These are phyloP conservation scores for Pedicia rivosa DNA, from an alignment of 2,888 invertebrate species.

Conservation along the genomic window DNA sequence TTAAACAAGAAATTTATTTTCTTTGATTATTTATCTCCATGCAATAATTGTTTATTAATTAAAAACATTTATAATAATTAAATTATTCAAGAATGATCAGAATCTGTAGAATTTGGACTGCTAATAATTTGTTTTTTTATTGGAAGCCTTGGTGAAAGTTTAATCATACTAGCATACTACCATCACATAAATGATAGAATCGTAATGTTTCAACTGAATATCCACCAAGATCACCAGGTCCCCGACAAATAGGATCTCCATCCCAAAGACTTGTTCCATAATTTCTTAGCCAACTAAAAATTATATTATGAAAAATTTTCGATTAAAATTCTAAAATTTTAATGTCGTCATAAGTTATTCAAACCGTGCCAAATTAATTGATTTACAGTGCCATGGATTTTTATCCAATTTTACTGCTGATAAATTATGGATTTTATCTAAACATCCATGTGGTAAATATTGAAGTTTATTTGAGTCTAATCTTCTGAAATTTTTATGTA, in stretches of 20 bases:
- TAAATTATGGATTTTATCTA: conserved; percentile 38
- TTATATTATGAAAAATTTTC: neutral
- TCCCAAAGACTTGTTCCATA: conserved; percentile 34
- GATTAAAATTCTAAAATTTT: neutral
- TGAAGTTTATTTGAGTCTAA: conserved; percentile 46
- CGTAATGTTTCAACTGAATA: conserved; percentile 33
- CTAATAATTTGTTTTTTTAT: conserved; percentile 24
- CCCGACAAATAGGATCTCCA: conserved; percentile 35
- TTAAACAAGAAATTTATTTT: too few species aligned
- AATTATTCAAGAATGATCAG: too few species aligned
- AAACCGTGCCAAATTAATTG: conserved; percentile 45
- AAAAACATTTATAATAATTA: too few species aligned
- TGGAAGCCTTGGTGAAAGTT: conserved; percentile 27
- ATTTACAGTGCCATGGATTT: conserved; percentile 47
- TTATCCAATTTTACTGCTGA: conserved; percentile 42
- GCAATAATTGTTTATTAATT: too few species aligned
- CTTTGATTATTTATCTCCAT: too few species aligned
- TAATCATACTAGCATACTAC: conserved; percentile 56
- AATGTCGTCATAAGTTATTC: neutral
- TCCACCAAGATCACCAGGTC: conserved; percentile 36
- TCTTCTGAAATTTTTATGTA: too few species aligned
- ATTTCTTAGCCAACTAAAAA: conserved; percentile 33
- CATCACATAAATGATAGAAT: conserved; percentile 51
- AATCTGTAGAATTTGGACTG: too few species aligned
- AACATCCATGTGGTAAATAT: conserved; percentile 39